These are phyloP conservation scores for Polyergus mexicanus DNA, from an alignment of 1,140 invertebrate genomes.

Conservation along the genomic window DNA sequence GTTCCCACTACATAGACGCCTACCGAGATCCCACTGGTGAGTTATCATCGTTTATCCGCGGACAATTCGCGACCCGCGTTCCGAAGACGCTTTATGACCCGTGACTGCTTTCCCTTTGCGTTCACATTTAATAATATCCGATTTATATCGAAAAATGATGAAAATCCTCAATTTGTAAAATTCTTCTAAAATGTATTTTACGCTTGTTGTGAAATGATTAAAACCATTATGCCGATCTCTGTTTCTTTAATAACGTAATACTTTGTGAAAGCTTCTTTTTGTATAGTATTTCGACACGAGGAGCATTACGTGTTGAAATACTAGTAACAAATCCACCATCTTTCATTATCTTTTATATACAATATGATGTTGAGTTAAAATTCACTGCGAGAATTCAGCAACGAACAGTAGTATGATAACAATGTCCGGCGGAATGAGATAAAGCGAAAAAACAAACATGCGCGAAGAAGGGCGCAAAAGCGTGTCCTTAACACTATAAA, in stretches of 20 bases:
- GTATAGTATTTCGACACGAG: neutral
- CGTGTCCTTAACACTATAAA: conserved; percentile 40
- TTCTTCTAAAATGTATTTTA: neutral
- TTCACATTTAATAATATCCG: no score
- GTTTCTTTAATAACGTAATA: neutral
- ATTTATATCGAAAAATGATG: no score
- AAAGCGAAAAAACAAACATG: conserved; percentile 29
- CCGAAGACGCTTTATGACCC: conserved; percentile 48
- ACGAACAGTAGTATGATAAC: neutral
- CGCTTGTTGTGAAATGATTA: neutral
- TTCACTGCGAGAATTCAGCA: neutral
- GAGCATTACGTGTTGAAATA: neutral
- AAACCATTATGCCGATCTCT: neutral
- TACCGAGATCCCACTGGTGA: conserved; percentile 94
- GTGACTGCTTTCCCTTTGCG: neutral
- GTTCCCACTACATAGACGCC: conserved; percentile 94
- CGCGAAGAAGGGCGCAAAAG: neutral
- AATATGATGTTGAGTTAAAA: neutral
- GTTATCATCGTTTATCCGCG: conserved; percentile 75
- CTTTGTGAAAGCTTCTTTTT: neutral
- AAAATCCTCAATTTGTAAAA: no score
- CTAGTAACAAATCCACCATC: neutral
- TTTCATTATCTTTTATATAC: neutral
- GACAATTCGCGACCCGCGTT: neutral
- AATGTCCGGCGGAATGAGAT: conserved; percentile 35